Evolutionary conservation across 2,888 invertebrate genomes (phyloP).

Genomic region (Sinhomidia bicolor): DNA sequence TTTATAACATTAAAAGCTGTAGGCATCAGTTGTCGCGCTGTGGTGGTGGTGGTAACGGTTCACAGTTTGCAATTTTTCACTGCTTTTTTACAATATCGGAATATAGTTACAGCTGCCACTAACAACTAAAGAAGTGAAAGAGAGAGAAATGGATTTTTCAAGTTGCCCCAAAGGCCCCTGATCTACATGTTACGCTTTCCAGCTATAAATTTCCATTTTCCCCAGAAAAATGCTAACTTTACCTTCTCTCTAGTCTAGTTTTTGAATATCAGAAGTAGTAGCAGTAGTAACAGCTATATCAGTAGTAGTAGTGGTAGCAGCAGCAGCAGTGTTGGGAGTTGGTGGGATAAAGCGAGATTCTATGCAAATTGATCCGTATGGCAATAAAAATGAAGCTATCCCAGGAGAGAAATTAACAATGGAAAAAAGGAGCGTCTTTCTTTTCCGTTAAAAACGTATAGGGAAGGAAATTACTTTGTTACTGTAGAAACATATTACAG

Average conservation of each 20-base stretch:
- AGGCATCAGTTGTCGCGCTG: too few relatives aligned
- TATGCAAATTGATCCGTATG: conserved; percentile 46
- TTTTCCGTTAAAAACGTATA: too few relatives aligned
- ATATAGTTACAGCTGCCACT: neutral
- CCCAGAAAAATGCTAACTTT: neutral
- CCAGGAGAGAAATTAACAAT: conserved; percentile 23
- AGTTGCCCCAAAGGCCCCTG: neutral
- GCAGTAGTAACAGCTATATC: too few relatives aligned
- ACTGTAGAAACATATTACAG: neutral
- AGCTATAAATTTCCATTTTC: neutral
- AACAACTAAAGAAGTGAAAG: neutral
- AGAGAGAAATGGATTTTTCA: neutral
- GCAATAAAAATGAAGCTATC: conserved; percentile 52
- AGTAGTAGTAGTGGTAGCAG: too few relatives aligned
- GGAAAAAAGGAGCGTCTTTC: neutral
- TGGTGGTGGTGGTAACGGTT: neutral
- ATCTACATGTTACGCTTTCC: neutral
- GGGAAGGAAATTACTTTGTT: neutral
- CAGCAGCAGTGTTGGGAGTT: too few relatives aligned
- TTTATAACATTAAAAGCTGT: neutral
- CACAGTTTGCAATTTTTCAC: neutral
- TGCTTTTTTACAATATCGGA: neutral
- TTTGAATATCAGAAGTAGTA: neutral
- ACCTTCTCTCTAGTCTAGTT: neutral
- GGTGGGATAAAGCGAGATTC: conserved; percentile 28